These are phyloP conservation scores for Ormyrus labotus DNA, from an alignment of 2,888 invertebrate genomes.

Conservation along the genomic window DNA sequence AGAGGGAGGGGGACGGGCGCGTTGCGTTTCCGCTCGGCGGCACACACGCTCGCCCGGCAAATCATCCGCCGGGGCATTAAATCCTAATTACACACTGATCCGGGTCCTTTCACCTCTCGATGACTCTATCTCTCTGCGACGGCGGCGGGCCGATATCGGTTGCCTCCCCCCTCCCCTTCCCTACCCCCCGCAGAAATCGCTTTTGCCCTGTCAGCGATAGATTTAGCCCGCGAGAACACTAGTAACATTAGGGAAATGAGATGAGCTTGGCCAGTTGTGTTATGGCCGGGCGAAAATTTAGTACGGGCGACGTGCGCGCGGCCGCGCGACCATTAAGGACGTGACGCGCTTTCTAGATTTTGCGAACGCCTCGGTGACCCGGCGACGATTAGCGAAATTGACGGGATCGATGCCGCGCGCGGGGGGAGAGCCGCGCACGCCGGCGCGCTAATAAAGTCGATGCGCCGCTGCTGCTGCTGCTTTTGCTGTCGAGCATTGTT, in stretches of 20 bases:
- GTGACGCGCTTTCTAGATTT: constrained; percentile 6
- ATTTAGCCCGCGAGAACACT: constrained; percentile 24
- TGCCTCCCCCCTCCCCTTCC: too few relatives aligned
- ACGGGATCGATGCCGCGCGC: not conserved
- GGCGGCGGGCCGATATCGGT: not conserved
- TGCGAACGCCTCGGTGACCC: not conserved
- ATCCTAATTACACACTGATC: constrained; percentile 33
- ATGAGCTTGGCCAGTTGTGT: constrained; percentile 17
- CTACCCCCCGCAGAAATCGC: constrained; percentile 11
- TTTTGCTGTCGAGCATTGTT: constrained; percentile 5
- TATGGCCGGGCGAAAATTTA: constrained; percentile 11
- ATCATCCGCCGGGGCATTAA: constrained; percentile 22
- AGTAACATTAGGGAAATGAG: constrained; percentile 52
- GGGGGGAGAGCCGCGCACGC: not conserved
- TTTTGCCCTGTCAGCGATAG: constrained; percentile 44
- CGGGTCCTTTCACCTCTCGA: constrained; percentile 15
- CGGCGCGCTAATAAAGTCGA: constrained; percentile 16
- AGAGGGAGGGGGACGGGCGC: not conserved
- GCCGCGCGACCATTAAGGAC: not conserved
- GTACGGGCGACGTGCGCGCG: not conserved
- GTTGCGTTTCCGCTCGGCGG: not conserved
- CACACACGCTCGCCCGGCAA: constrained; percentile 1
- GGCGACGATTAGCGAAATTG: constrained; percentile 20
- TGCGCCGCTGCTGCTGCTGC: not conserved
- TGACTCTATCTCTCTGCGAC: not conserved